A percentile compares a stretch with the other conserved stretches of the same genome.
phyloP scores from a whole-genome alignment of 2,113 vertebrate species.

The Nycticorax nycticorax region DNA sequence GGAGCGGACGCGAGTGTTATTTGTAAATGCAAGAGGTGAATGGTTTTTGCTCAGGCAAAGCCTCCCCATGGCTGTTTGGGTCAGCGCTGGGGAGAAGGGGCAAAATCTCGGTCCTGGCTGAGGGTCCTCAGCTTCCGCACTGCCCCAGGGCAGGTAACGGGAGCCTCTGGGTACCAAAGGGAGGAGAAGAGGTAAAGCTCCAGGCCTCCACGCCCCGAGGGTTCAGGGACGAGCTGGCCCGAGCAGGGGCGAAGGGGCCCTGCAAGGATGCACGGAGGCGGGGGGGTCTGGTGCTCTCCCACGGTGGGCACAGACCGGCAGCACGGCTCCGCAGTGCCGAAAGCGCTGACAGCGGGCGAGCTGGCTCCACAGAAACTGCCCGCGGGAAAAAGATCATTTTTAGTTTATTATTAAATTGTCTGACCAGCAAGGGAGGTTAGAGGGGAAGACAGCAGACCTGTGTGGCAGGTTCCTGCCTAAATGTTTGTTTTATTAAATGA shows the following conservation, averaged over 20 bases:
- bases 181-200: not conserved
- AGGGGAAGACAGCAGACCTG: not conserved
- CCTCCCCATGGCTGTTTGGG: accelerated
- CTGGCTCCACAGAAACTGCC: not conserved
- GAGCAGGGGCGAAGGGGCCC: not conserved
- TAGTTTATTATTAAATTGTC: not conserved
- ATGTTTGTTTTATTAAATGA: not conserved
- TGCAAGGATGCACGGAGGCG: not conserved
- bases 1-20: accelerated
- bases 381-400: not conserved
- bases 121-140: not conserved
- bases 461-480: not conserved
- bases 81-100: not conserved
- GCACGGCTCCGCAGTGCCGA: not conserved
- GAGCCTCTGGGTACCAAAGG: not conserved
- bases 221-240: not conserved
- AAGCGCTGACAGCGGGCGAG: accelerated
- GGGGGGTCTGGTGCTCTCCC: no score
- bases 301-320: accelerated
- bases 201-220: no score
- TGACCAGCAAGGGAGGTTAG: not conserved
- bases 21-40: not conserved
- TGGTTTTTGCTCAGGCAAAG: accelerated
- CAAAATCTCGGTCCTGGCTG: not conserved
- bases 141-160: not conserved